Base-by-base conservation (phyloP, 2,113 vertebrate species). In the Thamnaconus septentrionalis region DNA sequence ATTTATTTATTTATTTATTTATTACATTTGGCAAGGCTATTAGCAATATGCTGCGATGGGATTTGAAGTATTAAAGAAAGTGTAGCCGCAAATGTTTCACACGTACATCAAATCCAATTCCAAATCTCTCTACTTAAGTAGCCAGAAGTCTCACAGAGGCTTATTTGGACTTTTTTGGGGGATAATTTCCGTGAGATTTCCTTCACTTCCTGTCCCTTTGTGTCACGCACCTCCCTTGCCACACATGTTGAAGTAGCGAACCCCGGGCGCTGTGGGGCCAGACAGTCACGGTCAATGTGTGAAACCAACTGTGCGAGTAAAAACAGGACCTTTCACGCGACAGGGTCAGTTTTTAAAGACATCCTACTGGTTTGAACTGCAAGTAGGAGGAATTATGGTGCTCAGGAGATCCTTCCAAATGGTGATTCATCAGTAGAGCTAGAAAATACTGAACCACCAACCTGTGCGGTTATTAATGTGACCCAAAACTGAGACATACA, bases 251-350 rank as follows among this genome's bases (percentile, higher is more conserved):
- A 67, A 45, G 56, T 67, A 43, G 67, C 59, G 53, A 69, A 60
- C 61, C 68, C 71, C 3, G 4, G 65, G 73, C 63, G 46, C 63
- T 6, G 46, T 49, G 11, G 75, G 71, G 56, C 59, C 66, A 71
- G 83, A 78, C 72, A 65, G 66, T 86, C 85, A 81, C 31, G 53
- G 70, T 79, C 75, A 78, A 81, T 85, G 70, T 84, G 85, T 78
- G 67, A 77, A 87, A 70, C 69, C 75, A 85, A 57, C 65, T 53
- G 54, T 80, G 78, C 64, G 42, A 52, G 76, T 65, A 83, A 80
- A 68, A 52, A 52, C 80, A 64, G 10, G 59, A 71, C 61, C 68
- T 77, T 82, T 67, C 52, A 1, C 76, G 68, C 66, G 43, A 45
- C 59, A 64, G 53, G 75, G 46, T 77, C 70, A 41, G 46, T 57